These are phyloP conservation scores for Stegastes partitus DNA, from an alignment of 2,113 vertebrate species.

Conservation along the genomic window DNA sequence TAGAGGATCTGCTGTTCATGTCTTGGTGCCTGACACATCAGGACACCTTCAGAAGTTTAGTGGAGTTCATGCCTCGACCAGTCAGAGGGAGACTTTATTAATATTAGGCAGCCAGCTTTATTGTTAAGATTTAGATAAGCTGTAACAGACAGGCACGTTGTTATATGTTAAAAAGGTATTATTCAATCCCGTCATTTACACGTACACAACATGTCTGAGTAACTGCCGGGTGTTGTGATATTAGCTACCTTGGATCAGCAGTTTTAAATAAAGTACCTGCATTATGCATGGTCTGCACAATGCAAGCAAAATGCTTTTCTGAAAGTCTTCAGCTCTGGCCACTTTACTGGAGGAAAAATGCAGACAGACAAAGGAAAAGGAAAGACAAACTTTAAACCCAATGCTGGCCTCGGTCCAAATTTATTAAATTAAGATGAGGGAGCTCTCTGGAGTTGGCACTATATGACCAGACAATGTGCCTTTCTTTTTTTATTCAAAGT, in stretches of 20 bases:
- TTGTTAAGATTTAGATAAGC: background rate
- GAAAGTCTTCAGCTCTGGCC: slow-evolving; percentile 1
- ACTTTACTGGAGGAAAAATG: background rate
- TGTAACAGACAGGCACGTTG: background rate
- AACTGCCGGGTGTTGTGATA: slow-evolving; percentile 20
- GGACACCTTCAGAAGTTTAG: no score
- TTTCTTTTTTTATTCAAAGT: slow-evolving; percentile 30
- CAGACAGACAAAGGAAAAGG: background rate
- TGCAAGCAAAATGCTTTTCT: slow-evolving; percentile 14
- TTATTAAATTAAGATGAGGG: slow-evolving; percentile 57
- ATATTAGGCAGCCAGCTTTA: no score
- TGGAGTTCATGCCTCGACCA: no score
- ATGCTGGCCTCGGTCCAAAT: slow-evolving; percentile 32
- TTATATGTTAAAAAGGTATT: slow-evolving; percentile 5
- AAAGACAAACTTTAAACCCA: slow-evolving; percentile 12
- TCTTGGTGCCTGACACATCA: no score
- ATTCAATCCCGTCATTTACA: slow-evolving; percentile 6
- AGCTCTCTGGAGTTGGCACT: slow-evolving; percentile 24
- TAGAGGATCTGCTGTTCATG: no score
- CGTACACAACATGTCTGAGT: background rate
- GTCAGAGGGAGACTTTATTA: no score
- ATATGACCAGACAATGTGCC: slow-evolving; percentile 37
- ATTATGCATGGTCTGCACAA: slow-evolving; percentile 42
- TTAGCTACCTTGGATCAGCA: slow-evolving; percentile 29
- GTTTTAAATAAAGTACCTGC: slow-evolving; percentile 25